Evolutionary conservation across 2,113 vertebrate species (phyloP).

Genomic region (Seriola rivoliana): DNA sequence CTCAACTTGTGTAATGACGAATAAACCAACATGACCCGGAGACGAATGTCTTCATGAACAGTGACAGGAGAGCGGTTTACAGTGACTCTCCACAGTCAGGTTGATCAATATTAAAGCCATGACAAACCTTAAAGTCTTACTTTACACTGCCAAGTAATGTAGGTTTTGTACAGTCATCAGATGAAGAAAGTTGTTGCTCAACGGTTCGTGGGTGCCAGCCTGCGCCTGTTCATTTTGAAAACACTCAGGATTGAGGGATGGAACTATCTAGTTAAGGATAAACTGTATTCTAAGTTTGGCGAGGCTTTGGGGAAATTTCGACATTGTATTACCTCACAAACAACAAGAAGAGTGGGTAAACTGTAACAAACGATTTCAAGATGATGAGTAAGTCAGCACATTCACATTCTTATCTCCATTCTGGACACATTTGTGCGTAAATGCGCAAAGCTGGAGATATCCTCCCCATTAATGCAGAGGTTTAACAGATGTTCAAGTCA

Average conservation of each 20-base stretch:
- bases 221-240: slow-evolving; percentile 23
- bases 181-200: background rate
- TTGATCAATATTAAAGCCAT: background rate
- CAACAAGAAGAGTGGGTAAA: background rate
- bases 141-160: too few species aligned
- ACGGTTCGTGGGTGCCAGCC: slow-evolving; percentile 1
- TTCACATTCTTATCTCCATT: slow-evolving; percentile 11
- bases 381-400: background rate
- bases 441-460: slow-evolving; percentile 35
- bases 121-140: background rate
- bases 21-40: background rate
- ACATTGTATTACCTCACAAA: background rate
- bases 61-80: background rate
- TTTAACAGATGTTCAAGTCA: slow-evolving; percentile 76
- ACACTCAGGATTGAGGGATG: background rate
- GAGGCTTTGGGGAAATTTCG: background rate
- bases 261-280: background rate
- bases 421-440: slow-evolving; percentile 42
- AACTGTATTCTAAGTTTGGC: background rate
- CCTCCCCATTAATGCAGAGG: slow-evolving; percentile 57
- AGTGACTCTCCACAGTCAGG: background rate
- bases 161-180: background rate
- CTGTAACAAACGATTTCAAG: background rate
- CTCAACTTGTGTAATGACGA: slow-evolving; percentile 22
- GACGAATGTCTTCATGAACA: slow-evolving; percentile 6